These are phyloP conservation scores for Acleris sparsana DNA, from an alignment of 2,888 invertebrate genomes.

Conservation along the genomic window DNA sequence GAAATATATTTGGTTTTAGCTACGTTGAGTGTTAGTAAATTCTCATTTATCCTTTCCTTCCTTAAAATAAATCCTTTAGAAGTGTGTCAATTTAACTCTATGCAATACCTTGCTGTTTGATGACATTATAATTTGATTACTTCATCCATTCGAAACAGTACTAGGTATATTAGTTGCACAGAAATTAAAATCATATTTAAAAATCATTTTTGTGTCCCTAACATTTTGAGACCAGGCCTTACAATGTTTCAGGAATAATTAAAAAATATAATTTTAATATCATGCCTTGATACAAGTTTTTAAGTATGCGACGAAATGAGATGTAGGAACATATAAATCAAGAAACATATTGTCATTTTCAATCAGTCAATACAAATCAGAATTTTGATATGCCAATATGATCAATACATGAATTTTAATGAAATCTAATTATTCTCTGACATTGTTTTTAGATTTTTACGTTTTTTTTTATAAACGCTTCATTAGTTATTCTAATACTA, in stretches of 20 bases:
- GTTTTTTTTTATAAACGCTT: slow-evolving; percentile 51
- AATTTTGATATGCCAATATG: slow-evolving; percentile 55
- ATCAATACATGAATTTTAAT: slow-evolving; percentile 9
- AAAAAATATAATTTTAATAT: slow-evolving; percentile 18
- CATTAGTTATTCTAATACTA: slow-evolving; percentile 25
- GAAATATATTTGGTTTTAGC: too few relatives aligned
- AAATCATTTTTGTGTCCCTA: slow-evolving; percentile 30
- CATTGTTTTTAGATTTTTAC: slow-evolving; percentile 53
- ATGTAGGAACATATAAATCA: slow-evolving; percentile 31
- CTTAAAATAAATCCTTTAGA: slow-evolving; percentile 57
- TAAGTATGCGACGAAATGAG: slow-evolving; percentile 25
- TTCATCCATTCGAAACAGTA: slow-evolving; percentile 28
- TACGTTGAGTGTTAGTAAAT: too few relatives aligned
- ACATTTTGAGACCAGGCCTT: background rate
- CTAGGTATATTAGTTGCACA: slow-evolving; percentile 27
- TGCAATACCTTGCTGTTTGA: slow-evolving; percentile 8
- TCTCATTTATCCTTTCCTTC: too few relatives aligned
- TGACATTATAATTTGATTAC: slow-evolving; percentile 7
- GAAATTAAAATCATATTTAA: slow-evolving; percentile 25
- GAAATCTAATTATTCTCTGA: slow-evolving; percentile 34
- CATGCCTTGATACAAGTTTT: slow-evolving; percentile 3
- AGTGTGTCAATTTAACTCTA: slow-evolving; percentile 51
- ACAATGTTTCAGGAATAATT: too few relatives aligned
- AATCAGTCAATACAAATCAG: slow-evolving; percentile 50
- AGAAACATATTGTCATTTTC: slow-evolving; percentile 63